Conservation (phyloP, 2,113 vertebrate species). For the Phrynosoma platyrhinos region DNA sequence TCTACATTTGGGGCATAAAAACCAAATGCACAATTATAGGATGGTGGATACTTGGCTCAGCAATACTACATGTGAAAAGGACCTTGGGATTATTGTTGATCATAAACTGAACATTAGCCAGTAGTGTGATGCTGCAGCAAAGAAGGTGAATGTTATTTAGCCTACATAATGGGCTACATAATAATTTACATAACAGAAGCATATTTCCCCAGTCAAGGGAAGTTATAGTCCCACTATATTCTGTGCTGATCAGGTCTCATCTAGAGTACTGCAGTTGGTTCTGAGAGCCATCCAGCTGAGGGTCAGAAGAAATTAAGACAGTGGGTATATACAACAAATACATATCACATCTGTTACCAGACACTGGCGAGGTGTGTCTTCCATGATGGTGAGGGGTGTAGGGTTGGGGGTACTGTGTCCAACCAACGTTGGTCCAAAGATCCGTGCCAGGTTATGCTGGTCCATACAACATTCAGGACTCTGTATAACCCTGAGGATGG, state of each 20-base stretch:
- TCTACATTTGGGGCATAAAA: too few relatives aligned
- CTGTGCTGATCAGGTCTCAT: too few relatives aligned
- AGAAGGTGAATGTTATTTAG: too few relatives aligned
- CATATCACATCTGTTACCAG: slow-evolving; percentile 72
- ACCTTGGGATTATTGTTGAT: too few relatives aligned
- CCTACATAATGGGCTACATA: too few relatives aligned
- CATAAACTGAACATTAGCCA: too few relatives aligned
- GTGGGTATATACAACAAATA: neutral
- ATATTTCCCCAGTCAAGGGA: neutral
- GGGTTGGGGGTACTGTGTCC: slow-evolving; percentile 83
- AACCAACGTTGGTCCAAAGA: slow-evolving; percentile 88
- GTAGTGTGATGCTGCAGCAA: too few relatives aligned
- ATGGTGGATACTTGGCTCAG: too few relatives aligned
- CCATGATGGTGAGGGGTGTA: slow-evolving; percentile 81
- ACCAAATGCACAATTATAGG: too few relatives aligned
- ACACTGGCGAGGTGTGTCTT: slow-evolving; percentile 81
- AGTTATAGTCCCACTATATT: neutral
- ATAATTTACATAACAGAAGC: too few relatives aligned
- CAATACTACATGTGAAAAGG: too few relatives aligned
- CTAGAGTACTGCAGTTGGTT: too few relatives aligned
- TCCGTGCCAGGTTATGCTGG: slow-evolving; percentile 80
- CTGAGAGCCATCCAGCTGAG: neutral
- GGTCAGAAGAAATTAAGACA: neutral
- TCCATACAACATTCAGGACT: slow-evolving; percentile 87
- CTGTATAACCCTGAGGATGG: slow-evolving; percentile 72